A percentile compares a stretch with the other conserved stretches of the same genome.
phyloP scores from a whole-genome alignment of 2,113 vertebrate genomes.

The Pluvialis apricaria region DNA sequence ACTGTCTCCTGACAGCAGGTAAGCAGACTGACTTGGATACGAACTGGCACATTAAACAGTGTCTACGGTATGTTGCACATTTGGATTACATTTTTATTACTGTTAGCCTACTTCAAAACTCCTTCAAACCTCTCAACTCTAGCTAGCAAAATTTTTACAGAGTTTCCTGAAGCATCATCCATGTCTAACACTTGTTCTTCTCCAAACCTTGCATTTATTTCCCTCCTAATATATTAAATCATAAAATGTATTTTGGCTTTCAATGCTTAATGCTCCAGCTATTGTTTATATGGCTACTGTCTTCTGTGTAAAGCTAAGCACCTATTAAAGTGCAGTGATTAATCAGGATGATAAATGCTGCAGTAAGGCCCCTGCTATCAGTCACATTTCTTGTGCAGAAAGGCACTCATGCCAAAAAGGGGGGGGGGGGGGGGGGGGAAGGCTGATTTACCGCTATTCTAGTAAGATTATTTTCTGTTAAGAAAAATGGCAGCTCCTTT shows the following conservation, averaged over 20 bases:
- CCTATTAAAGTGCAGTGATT: background rate
- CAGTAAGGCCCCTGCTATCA: background rate
- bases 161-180: background rate
- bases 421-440: accelerated
- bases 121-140: background rate
- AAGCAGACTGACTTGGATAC: background rate
- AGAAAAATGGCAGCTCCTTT: background rate
- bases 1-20: background rate
- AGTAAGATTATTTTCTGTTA: background rate
- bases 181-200: background rate
- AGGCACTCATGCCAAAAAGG: background rate
- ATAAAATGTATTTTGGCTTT: background rate
- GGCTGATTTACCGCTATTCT: background rate
- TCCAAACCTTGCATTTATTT: background rate
- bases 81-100: background rate
- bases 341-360: background rate
- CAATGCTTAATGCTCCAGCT: background rate
- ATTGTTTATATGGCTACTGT: background rate
- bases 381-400: background rate
- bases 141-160: background rate
- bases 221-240: background rate
- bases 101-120: background rate
- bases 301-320: background rate
- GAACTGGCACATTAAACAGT: background rate
- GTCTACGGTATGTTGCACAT: background rate